Evolutionary conservation across 2,113 vertebrate genomes (phyloP).

Genomic region (Chloebia gouldiae): DNA sequence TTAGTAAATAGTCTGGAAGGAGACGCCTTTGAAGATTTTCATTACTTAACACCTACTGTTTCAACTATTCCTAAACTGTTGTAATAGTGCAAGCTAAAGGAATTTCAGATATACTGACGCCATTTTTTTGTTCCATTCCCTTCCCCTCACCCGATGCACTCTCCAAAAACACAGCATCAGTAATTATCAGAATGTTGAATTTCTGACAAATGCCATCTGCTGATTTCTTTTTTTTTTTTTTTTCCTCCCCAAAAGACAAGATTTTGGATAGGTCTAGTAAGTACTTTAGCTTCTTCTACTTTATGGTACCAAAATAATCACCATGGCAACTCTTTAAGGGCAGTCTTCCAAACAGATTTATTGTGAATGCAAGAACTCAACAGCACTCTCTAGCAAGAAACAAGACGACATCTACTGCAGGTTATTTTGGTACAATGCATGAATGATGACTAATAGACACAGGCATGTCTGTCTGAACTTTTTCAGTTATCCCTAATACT

Average conservation of each 20-base stretch:
- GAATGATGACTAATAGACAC: constrained; percentile 36
- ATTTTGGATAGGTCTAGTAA: constrained; percentile 76
- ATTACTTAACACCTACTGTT: background rate
- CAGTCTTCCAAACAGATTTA: constrained; percentile 74
- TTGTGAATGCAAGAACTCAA: constrained; percentile 74
- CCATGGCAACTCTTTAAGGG: constrained; percentile 77
- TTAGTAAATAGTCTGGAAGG: constrained; percentile 37
- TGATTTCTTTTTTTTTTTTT: constrained; percentile 63
- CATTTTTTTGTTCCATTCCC: background rate
- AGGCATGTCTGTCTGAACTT: constrained; percentile 22
- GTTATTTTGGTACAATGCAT: constrained; percentile 40
- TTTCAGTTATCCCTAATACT: constrained; percentile 27
- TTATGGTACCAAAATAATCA: constrained; percentile 78
- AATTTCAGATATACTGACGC: background rate
- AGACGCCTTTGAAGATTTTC: background rate
- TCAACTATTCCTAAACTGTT: background rate
- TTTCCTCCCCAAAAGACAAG: constrained; percentile 55
- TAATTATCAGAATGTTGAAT: constrained; percentile 73
- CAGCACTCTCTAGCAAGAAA: constrained; percentile 69
- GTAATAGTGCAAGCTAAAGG: constrained; percentile 8
- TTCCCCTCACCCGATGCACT: background rate
- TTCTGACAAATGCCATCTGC: constrained; percentile 81
- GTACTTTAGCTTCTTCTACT: constrained; percentile 75
- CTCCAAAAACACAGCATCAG: constrained; percentile 14
- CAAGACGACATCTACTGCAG: constrained; percentile 24